phyloP scores from a whole-genome alignment of 2,888 invertebrate genomes.

The Synanthedon tipuliformis region DNA sequence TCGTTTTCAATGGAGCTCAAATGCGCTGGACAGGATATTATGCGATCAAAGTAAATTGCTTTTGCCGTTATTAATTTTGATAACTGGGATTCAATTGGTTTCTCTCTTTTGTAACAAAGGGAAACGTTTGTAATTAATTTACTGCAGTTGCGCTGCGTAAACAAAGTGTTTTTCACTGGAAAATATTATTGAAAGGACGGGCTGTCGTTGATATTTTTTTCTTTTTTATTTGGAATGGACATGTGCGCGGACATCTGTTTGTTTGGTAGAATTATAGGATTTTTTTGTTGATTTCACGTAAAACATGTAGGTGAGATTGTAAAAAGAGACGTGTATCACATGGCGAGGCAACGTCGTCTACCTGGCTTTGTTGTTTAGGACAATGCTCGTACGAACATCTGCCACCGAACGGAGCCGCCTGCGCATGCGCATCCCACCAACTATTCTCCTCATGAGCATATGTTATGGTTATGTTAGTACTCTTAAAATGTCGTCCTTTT shows the following conservation, averaged over 20 bases:
- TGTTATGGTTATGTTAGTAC: slow-evolving; percentile 4
- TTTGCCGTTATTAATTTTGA: slow-evolving; percentile 67
- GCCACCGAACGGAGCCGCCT: slow-evolving; percentile 40
- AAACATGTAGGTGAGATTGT: slow-evolving; percentile 41
- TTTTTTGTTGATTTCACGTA: slow-evolving; percentile 50
- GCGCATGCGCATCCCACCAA: slow-evolving; percentile 19
- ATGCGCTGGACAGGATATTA: slow-evolving; percentile 54
- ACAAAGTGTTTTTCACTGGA: slow-evolving; percentile 34
- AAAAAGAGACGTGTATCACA: slow-evolving; percentile 67
- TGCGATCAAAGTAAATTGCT: slow-evolving; percentile 61
- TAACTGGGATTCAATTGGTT: slow-evolving; percentile 67
- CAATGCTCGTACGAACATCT: slow-evolving; percentile 59
- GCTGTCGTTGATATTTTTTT: slow-evolving; percentile 8
- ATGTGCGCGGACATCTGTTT: slow-evolving; percentile 58
- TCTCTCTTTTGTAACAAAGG: slow-evolving; percentile 69
- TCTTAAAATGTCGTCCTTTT: neutral
- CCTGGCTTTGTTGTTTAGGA: slow-evolving; percentile 61
- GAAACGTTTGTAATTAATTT: slow-evolving; percentile 65
- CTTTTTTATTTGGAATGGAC: slow-evolving; percentile 22
- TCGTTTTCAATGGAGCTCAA: slow-evolving; percentile 32
- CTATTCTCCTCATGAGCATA: slow-evolving; percentile 20
- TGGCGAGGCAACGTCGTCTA: slow-evolving; percentile 55
- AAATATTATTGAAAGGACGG: slow-evolving; percentile 29
- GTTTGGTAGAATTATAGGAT: slow-evolving; percentile 54
- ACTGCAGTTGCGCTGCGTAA: slow-evolving; percentile 42